phyloP scores from a whole-genome alignment of 2,888 invertebrate genomes.

The Caenorhabditis sp. region DNA sequence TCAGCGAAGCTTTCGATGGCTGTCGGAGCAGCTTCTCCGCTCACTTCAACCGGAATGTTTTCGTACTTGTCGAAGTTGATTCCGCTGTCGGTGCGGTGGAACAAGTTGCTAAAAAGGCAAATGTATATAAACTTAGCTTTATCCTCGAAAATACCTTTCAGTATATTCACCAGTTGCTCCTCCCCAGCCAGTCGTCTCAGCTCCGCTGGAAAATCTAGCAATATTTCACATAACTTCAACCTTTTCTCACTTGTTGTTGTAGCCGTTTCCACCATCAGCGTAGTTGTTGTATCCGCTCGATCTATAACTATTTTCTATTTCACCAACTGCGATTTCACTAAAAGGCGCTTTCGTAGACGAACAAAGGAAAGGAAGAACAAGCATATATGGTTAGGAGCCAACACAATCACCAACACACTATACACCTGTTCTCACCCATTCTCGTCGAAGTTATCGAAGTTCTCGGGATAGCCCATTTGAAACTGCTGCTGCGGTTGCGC shows the following conservation, averaged over 20 bases:
- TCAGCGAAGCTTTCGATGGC: conserved; percentile 86
- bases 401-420: conserved; percentile 49
- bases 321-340: too few relatives aligned
- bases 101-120: conserved; percentile 75
- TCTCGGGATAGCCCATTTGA: conserved; percentile 26
- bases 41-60: conserved; percentile 99
- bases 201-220: conserved; percentile 31
- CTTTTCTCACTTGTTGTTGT: conserved; percentile 30
- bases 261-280: conserved; percentile 21
- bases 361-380: conserved; percentile 33
- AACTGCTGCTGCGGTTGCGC: conserved; percentile 11
- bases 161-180: conserved; percentile 26
- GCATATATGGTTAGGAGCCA: conserved; percentile 43
- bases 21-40: conserved; percentile 92
- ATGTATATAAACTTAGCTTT: background rate
- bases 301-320: conserved; percentile 6
- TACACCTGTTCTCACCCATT: conserved; percentile 59
- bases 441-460: conserved; percentile 32
- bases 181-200: conserved; percentile 25
- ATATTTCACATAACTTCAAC: background rate
- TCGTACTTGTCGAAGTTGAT: conserved; percentile 99
- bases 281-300: conserved; percentile 28
- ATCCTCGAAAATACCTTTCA: conserved; percentile 7
- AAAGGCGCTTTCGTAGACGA: background rate
- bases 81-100: conserved; percentile 87